Evolutionary conservation across 2,888 invertebrate species (phyloP).

Genomic region (Acrocyrtus sp.): DNA sequence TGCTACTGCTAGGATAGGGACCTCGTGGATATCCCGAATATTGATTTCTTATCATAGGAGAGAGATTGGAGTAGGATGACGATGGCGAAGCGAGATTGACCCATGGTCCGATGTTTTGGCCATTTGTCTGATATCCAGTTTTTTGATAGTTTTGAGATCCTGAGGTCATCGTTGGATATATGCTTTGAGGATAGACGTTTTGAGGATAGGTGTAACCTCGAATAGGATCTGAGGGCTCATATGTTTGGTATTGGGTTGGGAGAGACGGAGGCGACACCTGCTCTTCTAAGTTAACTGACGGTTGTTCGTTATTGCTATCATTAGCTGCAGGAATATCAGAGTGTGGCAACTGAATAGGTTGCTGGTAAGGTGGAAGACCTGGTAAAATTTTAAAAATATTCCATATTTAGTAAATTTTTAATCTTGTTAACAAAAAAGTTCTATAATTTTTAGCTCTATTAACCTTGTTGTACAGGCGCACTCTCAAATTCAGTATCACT

Average conservation of each 20-base stretch:
- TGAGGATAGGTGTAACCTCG: conserved; percentile 30
- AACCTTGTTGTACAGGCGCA: neutral
- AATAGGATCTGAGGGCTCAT: conserved; percentile 46
- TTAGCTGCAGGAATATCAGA: conserved; percentile 22
- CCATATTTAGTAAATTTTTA: neutral
- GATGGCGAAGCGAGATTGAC: neutral
- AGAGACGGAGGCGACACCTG: conserved; percentile 43
- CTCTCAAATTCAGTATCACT: neutral
- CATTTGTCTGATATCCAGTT: conserved; percentile 9
- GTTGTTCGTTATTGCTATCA: neutral
- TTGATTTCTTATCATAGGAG: neutral
- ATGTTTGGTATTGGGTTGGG: conserved; percentile 50
- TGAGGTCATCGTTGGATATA: conserved; percentile 16
- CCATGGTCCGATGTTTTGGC: conserved; percentile 37
- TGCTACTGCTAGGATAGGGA: conserved; percentile 3
- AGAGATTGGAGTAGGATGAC: conserved; percentile 25
- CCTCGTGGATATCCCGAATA: conserved; percentile 13
- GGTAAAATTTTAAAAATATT: neutral
- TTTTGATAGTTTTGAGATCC: conserved; percentile 9
- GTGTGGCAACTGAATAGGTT: conserved; percentile 52
- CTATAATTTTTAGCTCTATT: neutral
- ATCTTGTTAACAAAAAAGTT: too few relatives aligned
- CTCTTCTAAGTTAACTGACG: neutral
- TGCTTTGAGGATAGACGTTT: too few relatives aligned
- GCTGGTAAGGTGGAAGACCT: conserved; percentile 23